Evolutionary conservation across 2,888 invertebrate species (phyloP).

Genomic region (Agonopterix alstromeriana): DNA sequence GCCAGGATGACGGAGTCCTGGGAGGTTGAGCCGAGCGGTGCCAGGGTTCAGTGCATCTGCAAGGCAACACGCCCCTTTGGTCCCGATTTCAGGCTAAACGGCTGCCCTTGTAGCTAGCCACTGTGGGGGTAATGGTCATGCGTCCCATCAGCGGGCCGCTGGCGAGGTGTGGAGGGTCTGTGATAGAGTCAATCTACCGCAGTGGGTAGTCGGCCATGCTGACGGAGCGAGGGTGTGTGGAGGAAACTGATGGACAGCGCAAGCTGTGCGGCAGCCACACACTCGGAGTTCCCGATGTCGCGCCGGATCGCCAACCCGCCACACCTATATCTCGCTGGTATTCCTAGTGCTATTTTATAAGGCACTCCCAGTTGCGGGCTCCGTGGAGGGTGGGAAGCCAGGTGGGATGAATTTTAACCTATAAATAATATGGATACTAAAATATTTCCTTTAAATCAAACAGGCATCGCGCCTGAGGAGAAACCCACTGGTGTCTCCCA

Average conservation of each 20-base stretch:
- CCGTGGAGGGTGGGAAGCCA: not conserved
- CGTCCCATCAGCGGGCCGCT: conserved; percentile 5
- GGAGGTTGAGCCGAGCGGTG: no score
- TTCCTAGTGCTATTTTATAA: not conserved
- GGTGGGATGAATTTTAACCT: not conserved
- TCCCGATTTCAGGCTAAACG: not conserved
- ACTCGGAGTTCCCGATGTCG: conserved; percentile 2
- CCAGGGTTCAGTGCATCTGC: not conserved
- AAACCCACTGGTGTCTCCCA: not conserved
- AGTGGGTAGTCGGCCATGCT: conserved; percentile 2
- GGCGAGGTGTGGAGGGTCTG: conserved; percentile 2
- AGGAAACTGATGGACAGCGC: not conserved
- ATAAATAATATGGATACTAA: not conserved
- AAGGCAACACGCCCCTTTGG: not conserved
- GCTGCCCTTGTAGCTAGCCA: not conserved
- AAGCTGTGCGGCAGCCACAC: not conserved
- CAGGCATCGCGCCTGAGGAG: not conserved
- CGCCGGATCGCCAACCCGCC: conserved; percentile 1
- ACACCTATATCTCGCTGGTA: not conserved
- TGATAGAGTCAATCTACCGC: not conserved
- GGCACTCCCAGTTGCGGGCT: not conserved
- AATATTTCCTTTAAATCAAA: not conserved
- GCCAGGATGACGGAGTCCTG: no score
- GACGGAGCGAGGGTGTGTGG: conserved; percentile 3
- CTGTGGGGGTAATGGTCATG: conserved; percentile 1